Evolutionary conservation across 2,113 vertebrate genomes (phyloP).

Genomic region (Jacana jacana): DNA sequence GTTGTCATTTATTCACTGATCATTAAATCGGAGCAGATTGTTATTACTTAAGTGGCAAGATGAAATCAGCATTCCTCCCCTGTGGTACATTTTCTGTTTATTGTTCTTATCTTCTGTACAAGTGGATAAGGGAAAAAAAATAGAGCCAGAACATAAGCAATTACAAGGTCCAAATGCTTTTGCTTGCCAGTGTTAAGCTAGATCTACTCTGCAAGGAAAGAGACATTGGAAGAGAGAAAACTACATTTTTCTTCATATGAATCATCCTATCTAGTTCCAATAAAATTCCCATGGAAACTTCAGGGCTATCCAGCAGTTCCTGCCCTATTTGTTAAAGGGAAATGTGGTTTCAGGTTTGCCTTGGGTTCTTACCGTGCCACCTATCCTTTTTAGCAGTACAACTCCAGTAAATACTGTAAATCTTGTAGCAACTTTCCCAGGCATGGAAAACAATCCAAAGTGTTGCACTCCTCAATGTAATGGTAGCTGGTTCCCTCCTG

Average conservation of each 20-base stretch:
- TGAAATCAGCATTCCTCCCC: background rate
- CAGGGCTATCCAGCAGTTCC: background rate
- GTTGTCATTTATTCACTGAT: background rate
- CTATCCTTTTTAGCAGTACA: background rate
- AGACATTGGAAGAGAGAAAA: background rate
- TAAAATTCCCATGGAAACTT: background rate
- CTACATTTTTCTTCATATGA: background rate
- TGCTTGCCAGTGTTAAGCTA: background rate
- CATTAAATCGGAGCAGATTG: background rate
- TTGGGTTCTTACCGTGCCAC: background rate
- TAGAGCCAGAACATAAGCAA: background rate
- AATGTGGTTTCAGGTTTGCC: background rate
- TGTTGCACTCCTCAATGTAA: background rate
- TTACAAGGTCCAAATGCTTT: background rate
- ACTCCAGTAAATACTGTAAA: background rate
- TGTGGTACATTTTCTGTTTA: background rate
- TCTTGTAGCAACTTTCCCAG: background rate
- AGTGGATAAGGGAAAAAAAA: background rate
- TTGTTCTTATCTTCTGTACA: slow-evolving; percentile 20
- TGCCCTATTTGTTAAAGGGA: background rate
- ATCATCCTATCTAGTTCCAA: background rate
- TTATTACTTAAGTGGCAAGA: background rate
- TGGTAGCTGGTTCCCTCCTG: background rate
- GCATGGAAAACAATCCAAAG: background rate
- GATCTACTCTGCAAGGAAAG: background rate